A percentile compares a stretch with the other conserved stretches of the same genome.
phyloP scores from a whole-genome alignment of 2,113 vertebrate genomes.

The Paralichthys olivaceus region DNA sequence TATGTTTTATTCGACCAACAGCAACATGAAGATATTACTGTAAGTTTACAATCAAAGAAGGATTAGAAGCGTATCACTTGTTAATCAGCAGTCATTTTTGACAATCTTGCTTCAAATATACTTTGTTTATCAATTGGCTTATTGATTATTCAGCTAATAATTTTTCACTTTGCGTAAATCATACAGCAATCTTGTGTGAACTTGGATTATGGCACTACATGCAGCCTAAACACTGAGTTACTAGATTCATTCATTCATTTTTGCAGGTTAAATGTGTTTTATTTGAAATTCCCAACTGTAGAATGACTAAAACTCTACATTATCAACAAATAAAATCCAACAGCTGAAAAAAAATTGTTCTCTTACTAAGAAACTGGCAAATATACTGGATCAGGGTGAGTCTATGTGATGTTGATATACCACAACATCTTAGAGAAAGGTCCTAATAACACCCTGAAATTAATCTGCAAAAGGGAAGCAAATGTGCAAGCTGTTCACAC shows the following conservation, averaged over 20 bases:
- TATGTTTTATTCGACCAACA: too few relatives aligned
- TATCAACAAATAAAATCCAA: slow-evolving; percentile 7
- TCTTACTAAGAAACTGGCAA: slow-evolving; percentile 1
- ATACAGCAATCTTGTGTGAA: not conserved
- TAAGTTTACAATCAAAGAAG: too few relatives aligned
- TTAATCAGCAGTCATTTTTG: not conserved
- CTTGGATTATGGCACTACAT: not conserved
- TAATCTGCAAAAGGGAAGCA: slow-evolving; percentile 42
- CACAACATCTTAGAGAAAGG: slow-evolving; percentile 21
- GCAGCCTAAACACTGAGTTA: not conserved
- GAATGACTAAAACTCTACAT: not conserved
- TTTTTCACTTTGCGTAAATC: not conserved
- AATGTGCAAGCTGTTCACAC: slow-evolving; percentile 60
- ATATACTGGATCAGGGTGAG: not conserved
- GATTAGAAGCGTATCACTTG: too few relatives aligned
- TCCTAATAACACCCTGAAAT: slow-evolving; percentile 42
- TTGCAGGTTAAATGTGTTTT: not conserved
- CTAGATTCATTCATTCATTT: not conserved
- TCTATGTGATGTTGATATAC: slow-evolving; percentile 24
- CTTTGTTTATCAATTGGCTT: not conserved
- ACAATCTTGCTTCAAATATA: not conserved
- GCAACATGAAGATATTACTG: too few relatives aligned
- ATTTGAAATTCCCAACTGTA: not conserved
- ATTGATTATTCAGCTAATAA: not conserved
- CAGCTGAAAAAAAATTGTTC: not conserved